Conservation (phyloP, 2,888 invertebrate species). For the Coremacera marginata region DNA sequence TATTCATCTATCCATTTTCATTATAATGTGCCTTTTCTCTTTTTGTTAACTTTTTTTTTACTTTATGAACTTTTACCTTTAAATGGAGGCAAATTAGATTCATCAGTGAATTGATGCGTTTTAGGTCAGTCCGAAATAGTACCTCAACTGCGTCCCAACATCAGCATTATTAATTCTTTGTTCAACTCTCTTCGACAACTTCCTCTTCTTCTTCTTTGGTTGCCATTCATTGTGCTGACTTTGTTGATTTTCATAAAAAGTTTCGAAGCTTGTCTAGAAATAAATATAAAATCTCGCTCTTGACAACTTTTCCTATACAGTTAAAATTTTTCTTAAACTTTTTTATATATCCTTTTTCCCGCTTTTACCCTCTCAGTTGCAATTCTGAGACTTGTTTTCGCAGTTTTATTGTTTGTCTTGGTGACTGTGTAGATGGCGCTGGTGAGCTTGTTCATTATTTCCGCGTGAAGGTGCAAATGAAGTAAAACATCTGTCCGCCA, state of each 20-base stretch:
- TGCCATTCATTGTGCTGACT: not conserved
- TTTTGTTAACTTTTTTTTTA: not conserved
- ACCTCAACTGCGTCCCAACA: not conserved
- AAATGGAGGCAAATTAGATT: slow-evolving; percentile 21
- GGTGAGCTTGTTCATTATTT: slow-evolving; percentile 37
- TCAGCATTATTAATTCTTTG: not conserved
- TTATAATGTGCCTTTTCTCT: not conserved
- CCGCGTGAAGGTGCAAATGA: slow-evolving; percentile 49
- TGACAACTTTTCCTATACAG: slow-evolving; percentile 16
- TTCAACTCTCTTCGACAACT: not conserved
- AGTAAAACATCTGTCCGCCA: slow-evolving; percentile 38
- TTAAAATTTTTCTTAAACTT: not conserved
- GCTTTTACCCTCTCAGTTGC: not conserved
- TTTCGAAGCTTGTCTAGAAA: not conserved
- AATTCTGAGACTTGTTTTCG: not conserved
- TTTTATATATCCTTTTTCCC: not conserved
- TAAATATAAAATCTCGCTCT: slow-evolving; percentile 4
- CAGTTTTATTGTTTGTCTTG: not conserved
- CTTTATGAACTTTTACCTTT: slow-evolving; percentile 20
- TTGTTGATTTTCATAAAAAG: not conserved
- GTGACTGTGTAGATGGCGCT: not conserved
- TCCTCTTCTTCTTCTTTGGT: not conserved
- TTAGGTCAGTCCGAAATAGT: not conserved
- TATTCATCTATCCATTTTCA: not conserved
- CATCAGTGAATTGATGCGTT: slow-evolving; percentile 31